These are phyloP conservation scores for Dynastes tityus DNA, from an alignment of 2,888 invertebrate species.

Conservation along the genomic window DNA sequence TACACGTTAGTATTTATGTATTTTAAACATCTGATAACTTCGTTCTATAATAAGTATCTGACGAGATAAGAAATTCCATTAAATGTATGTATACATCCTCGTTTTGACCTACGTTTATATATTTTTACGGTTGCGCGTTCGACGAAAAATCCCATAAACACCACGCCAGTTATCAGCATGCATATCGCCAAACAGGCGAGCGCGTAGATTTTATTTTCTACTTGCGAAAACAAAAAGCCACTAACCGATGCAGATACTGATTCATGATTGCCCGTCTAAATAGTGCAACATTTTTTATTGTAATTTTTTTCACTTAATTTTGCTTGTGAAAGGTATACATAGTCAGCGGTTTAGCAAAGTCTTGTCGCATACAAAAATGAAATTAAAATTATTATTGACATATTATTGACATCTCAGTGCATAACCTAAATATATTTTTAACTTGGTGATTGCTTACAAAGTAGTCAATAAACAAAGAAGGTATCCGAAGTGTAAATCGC, in stretches of 20 bases:
- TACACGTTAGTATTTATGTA: neutral
- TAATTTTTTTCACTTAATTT: neutral
- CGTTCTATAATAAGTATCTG: slow-evolving; percentile 2
- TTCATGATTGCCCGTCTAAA: neutral
- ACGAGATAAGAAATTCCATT: slow-evolving; percentile 3
- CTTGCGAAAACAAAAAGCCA: neutral
- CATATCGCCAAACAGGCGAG: slow-evolving; percentile 6
- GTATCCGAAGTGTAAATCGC: too few relatives aligned
- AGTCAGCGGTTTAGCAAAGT: too few relatives aligned
- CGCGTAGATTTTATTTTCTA: neutral
- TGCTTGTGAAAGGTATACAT: neutral
- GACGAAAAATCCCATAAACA: slow-evolving; percentile 14
- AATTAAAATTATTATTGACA: too few relatives aligned
- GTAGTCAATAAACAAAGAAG: too few relatives aligned
- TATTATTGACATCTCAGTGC: too few relatives aligned
- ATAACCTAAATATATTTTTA: too few relatives aligned
- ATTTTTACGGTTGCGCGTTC: slow-evolving; percentile 15
- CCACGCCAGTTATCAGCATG: slow-evolving; percentile 15
- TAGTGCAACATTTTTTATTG: too few relatives aligned
- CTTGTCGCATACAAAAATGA: too few relatives aligned
- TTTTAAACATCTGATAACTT: slow-evolving; percentile 16
- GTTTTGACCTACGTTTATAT: slow-evolving; percentile 39
- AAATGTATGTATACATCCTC: neutral
- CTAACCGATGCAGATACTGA: slow-evolving; percentile 17
- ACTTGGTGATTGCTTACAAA: too few relatives aligned